A percentile compares a stretch with the other conserved stretches of the same genome.
Conservation (phyloP, 2,113 vertebrate species). For the Corythaixoides concolor region DNA sequence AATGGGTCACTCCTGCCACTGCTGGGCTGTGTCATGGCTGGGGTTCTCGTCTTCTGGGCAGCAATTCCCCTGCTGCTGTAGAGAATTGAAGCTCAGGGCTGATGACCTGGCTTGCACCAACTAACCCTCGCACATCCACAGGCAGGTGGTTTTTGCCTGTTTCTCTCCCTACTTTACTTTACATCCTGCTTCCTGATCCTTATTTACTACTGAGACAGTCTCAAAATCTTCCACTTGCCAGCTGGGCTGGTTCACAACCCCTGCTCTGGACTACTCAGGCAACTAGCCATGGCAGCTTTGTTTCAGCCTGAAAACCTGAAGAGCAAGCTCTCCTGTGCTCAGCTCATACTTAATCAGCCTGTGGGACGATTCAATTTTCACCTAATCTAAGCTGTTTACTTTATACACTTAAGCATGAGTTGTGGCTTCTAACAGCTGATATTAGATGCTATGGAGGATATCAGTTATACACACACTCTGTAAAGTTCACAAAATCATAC, state of each 20-base stretch:
- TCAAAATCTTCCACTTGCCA: not conserved
- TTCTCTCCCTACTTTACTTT: not conserved
- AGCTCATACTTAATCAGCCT: not conserved
- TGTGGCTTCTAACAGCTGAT: not conserved
- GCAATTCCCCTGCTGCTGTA: not conserved
- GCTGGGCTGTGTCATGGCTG: not conserved
- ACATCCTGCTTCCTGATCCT: not conserved
- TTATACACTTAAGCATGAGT: not conserved
- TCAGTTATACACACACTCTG: not conserved
- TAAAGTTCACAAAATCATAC: not conserved
- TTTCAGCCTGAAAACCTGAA: not conserved
- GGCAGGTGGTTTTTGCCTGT: not conserved
- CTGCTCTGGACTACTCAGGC: not conserved
- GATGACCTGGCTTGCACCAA: not conserved
- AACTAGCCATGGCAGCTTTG: not conserved
- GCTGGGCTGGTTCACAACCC: not conserved
- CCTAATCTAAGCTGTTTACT: not conserved
- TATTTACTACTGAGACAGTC: not conserved
- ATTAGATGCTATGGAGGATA: not conserved
- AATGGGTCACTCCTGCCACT: rapidly evolving
- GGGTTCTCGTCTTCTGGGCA: not conserved
- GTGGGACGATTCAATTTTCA: not conserved
- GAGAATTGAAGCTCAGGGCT: no score
- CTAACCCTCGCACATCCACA: not conserved
- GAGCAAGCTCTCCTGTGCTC: not conserved